phyloP scores from a whole-genome alignment of 2,113 vertebrate species.

The Bubo bubo region DNA sequence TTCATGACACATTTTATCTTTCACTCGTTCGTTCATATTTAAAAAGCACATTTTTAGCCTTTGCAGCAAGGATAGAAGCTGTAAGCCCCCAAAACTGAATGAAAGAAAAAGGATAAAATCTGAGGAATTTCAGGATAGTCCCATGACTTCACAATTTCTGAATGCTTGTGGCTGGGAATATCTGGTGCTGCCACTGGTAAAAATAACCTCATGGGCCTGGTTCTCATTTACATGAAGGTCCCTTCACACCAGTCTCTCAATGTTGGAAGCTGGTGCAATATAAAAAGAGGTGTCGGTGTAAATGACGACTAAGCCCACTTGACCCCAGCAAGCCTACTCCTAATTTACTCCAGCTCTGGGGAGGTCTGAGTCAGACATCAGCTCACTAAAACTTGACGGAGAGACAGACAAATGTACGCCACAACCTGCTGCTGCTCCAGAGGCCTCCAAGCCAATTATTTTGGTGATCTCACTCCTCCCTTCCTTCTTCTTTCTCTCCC shows the following conservation, averaged over 20 bases:
- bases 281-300: not conserved
- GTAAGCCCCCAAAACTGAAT: not conserved
- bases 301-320: conserved; percentile 23
- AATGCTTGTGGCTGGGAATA: not conserved
- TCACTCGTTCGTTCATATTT: not conserved
- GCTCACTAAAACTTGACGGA: not conserved
- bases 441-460: not conserved
- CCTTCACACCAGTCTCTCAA: not conserved
- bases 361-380: conserved; percentile 13
- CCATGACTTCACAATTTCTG: not conserved
- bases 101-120: accelerated
- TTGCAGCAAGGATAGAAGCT: not conserved
- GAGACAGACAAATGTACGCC: not conserved
- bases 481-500: conserved; percentile 16
- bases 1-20: not conserved
- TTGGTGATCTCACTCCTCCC: not conserved
- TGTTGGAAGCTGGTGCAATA: not conserved
- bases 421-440: conserved; percentile 36
- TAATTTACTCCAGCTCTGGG: conserved; percentile 31
- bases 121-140: not conserved
- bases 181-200: not conserved
- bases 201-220: not conserved
- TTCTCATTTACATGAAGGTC: not conserved
- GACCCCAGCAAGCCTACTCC: conserved; percentile 16
- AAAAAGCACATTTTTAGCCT: not conserved